Conservation (phyloP, 2,888 invertebrate genomes). For the Meganola albula region DNA sequence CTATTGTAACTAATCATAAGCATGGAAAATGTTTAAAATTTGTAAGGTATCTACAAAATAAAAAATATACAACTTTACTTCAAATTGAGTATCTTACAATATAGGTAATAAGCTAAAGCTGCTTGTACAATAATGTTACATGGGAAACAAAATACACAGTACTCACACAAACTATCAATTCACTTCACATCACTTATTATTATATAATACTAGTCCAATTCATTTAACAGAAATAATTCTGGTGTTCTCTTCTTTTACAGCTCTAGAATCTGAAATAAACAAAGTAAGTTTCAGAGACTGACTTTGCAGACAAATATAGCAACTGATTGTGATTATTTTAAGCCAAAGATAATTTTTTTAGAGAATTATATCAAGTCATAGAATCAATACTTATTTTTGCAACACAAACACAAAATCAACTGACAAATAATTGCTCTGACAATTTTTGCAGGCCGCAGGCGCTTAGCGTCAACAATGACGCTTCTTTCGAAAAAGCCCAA, state of each 20-base stretch:
- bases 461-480: too few species aligned
- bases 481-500: too few species aligned
- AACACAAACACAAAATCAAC: too few species aligned
- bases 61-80: slow-evolving; percentile 25
- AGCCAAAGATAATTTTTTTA: too few species aligned
- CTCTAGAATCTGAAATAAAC: slow-evolving; percentile 19
- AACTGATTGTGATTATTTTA: too few species aligned
- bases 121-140: slow-evolving; percentile 21
- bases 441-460: too few species aligned
- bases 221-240: too few species aligned
- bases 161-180: slow-evolving; percentile 23
- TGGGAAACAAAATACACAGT: slow-evolving; percentile 14
- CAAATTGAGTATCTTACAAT: slow-evolving; percentile 18
- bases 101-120: slow-evolving; percentile 24
- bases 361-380: too few species aligned
- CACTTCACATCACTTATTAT: slow-evolving; percentile 28
- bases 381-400: too few species aligned
- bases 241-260: slow-evolving; percentile 6
- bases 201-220: slow-evolving; percentile 27
- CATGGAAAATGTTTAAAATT: slow-evolving; percentile 20
- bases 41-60: slow-evolving; percentile 17
- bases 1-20: slow-evolving; percentile 17
- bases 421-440: too few species aligned
- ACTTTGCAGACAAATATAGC: too few species aligned
- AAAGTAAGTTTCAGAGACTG: too few species aligned